A percentile compares a stretch with the other conserved stretches of the same genome.
These are phyloP conservation scores for Pteropus alecto DNA, from an alignment of 2,113 vertebrate genomes.

Conservation along the genomic window DNA sequence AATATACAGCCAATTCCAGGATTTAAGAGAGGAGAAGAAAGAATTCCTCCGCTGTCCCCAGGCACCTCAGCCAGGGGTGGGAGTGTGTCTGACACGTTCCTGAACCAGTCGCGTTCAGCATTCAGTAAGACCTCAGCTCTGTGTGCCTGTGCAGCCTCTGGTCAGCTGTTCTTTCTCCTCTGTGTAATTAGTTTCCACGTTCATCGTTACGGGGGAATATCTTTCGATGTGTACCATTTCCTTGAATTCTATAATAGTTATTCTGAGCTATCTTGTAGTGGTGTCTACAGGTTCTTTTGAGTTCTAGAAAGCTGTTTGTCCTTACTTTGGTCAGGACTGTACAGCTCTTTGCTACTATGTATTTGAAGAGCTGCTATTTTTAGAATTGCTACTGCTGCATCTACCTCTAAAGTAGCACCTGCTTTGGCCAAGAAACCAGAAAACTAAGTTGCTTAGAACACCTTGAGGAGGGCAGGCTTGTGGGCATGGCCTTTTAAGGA, in stretches of 20 bases:
- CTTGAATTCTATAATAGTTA: neutral
- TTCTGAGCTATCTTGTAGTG: neutral
- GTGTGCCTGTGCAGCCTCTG: neutral
- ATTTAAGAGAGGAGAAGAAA: neutral
- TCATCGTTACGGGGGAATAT: neutral
- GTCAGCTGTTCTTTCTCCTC: neutral
- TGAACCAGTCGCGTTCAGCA: neutral
- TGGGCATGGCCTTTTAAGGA: too few relatives aligned
- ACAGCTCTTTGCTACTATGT: neutral
- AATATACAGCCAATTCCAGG: neutral
- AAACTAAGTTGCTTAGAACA: neutral
- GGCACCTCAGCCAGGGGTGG: neutral
- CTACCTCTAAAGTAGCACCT: neutral
- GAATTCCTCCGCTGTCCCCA: accelerated
- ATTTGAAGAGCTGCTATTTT: neutral
- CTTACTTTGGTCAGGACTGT: too few relatives aligned
- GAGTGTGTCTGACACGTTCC: neutral
- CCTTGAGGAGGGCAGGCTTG: neutral
- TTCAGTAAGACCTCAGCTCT: neutral
- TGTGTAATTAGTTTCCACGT: neutral
- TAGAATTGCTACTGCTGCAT: neutral
- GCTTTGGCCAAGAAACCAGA: neutral
- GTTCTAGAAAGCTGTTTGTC: neutral
- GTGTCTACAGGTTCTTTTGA: neutral
- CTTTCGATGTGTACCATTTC: neutral